These are phyloP conservation scores for Calliphora vicina DNA, from an alignment of 1,140 invertebrate genomes.

Conservation along the genomic window DNA sequence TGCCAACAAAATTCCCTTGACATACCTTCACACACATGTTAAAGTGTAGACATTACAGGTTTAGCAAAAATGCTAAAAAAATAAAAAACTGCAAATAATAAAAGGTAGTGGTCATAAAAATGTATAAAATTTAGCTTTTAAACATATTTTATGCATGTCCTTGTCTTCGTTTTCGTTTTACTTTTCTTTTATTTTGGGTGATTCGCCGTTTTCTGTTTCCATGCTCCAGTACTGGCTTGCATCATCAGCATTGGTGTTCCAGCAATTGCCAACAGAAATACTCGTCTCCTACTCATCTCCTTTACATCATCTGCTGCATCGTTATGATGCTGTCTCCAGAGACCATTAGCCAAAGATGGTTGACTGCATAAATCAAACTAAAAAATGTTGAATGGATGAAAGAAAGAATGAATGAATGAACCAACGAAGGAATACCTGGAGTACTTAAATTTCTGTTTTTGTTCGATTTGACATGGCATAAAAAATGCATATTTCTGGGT, in stretches of 20 bases:
- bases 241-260: neutral
- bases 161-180: neutral
- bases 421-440: neutral
- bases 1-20: neutral
- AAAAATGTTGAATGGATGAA: neutral
- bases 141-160: constrained; percentile 16
- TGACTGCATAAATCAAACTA: constrained; percentile 28
- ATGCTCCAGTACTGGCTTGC: neutral
- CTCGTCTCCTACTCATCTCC: neutral
- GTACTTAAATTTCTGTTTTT: neutral
- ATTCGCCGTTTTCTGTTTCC: too few species aligned
- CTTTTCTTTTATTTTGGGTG: too few species aligned
- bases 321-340: constrained; percentile 1
- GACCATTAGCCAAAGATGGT: constrained; percentile 22
- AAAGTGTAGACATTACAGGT: neutral
- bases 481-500: neutral
- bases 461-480: constrained; percentile 24
- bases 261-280: neutral
- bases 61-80: neutral
- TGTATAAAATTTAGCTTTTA: neutral
- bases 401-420: neutral
- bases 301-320: constrained; percentile 4
- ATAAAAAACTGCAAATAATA: neutral
- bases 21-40: neutral
- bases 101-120: neutral